phyloP scores from a whole-genome alignment of 2,113 vertebrate species.

The Cephalopterus ornatus region DNA sequence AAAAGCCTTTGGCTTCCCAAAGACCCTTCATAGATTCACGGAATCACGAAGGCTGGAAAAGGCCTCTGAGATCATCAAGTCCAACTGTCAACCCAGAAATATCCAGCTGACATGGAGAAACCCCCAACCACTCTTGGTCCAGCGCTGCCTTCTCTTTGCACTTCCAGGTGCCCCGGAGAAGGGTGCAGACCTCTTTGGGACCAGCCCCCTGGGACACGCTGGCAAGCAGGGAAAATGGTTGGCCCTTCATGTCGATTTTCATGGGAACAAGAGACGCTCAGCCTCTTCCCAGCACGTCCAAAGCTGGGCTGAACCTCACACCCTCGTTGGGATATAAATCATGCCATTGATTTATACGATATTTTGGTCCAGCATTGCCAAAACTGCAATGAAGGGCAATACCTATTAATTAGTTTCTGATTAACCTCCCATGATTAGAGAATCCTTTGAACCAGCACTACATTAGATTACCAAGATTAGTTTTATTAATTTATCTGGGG shows the following conservation, averaged over 20 bases:
- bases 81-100: neutral
- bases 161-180: neutral
- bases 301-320: rapidly evolving
- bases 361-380: neutral
- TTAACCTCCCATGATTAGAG: neutral
- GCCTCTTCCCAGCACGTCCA: neutral
- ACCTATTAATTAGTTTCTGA: neutral
- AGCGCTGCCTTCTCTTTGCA: neutral
- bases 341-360: rapidly evolving
- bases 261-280: rapidly evolving
- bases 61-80: neutral
- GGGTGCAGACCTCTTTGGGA: neutral
- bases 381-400: neutral
- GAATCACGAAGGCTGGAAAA: neutral
- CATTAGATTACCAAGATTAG: neutral
- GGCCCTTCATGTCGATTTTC: neutral
- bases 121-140: neutral
- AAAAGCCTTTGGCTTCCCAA: neutral
- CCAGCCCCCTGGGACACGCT: neutral
- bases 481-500: neutral
- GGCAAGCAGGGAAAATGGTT: neutral
- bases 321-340: rapidly evolving
- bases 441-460: neutral
- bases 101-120: neutral
- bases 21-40: neutral